Percentiles rank a stretch among this genome's conserved stretches.
Evolutionary conservation across 1,140 invertebrate genomes (phyloP).

Genomic region (Leptestheria dahalacensis): DNA sequence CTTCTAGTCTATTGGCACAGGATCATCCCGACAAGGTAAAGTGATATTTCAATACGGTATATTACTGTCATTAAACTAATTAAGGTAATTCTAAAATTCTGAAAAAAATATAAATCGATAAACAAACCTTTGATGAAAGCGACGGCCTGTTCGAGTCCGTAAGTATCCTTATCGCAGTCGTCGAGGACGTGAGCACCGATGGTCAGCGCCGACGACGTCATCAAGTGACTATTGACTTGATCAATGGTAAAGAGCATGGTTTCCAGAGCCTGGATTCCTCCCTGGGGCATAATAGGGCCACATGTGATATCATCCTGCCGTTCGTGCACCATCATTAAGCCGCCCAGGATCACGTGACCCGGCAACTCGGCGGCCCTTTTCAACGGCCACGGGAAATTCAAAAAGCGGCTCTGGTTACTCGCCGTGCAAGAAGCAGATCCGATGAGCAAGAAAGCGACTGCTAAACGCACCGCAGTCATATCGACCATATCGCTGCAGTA

Average conservation of each 20-base stretch:
- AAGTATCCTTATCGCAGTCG: conserved; percentile 92
- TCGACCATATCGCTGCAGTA: too few relatives aligned
- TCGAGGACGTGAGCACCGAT: conserved; percentile 80
- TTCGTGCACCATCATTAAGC: conserved; percentile 90
- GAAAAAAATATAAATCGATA: neutral
- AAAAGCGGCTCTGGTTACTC: too few relatives aligned
- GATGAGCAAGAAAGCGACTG: too few relatives aligned
- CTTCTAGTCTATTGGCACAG: too few relatives aligned
- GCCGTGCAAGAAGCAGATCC: too few relatives aligned
- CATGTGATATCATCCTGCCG: conserved; percentile 66
- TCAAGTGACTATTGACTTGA: conserved; percentile 49
- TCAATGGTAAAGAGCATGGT: conserved; percentile 85
- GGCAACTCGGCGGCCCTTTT: conserved; percentile 71
- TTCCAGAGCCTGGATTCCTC: conserved; percentile 71
- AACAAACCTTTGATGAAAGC: conserved; percentile 86
- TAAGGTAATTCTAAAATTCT: too few relatives aligned
- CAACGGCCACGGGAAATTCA: conserved; percentile 51
- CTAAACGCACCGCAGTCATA: too few relatives aligned
- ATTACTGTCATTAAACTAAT: too few relatives aligned
- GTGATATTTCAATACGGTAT: too few relatives aligned
- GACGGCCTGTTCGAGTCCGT: conserved; percentile 87
- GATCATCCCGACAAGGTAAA: too few relatives aligned
- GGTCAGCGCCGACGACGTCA: conserved; percentile 53
- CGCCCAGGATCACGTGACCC: conserved; percentile 61
- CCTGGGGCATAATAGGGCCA: conserved; percentile 86